Evolutionary conservation across 2,113 vertebrate genomes (phyloP), one percentile per base, ranked within the genome.

Genomic region (Struthidea cinerea): DNA sequence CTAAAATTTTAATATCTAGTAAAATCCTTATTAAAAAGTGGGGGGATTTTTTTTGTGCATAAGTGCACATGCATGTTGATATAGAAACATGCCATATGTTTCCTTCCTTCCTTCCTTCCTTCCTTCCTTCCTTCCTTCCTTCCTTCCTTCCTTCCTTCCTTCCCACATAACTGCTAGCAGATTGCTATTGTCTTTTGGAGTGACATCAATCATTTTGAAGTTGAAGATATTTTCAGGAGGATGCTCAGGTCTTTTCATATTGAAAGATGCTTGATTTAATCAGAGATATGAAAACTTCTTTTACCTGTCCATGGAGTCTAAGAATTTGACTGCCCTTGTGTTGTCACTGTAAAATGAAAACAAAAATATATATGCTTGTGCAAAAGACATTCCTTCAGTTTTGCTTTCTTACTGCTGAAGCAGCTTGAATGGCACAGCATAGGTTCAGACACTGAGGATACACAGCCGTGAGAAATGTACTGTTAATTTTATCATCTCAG

Each of bases 401-500:
- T 86, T 65, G 35, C 61, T 91, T 71, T 93, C 94, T 87, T 87
- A 81, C 69, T n/a, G 33, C 56, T 78, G 87, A 89, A 49, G 56
- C 26, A 55, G n/a, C 65, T 89, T 81, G 50, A 93, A 94, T 93
- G 59, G 74, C 90, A 87, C 46, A 87, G 75, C 68, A 67, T 71
- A 64, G 61, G 57, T 95, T 97, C 67, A 89, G n/a, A 89, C 61
- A 67, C 47, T 85, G 93, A 93, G 37, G 17, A 46, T 92, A 74
- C 14, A 77, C 91, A 96, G 89, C 85, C 20, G 14, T 70, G 89
- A 97, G 71, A 57, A 73, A 64, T 74, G 75, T 89, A 93, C 76
- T 91, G 60, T 91, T 94, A 92, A 93, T 93, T 98, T 97, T 95
- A 93, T 95, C 83, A 95, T 95, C 93, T 96, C 96, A 91, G 91